Percentiles rank a stretch among this genome's conserved stretches.
These are phyloP conservation scores for Phalacrocorax brasilianus DNA, from an alignment of 2,113 vertebrate species.

Conservation along the genomic window DNA sequence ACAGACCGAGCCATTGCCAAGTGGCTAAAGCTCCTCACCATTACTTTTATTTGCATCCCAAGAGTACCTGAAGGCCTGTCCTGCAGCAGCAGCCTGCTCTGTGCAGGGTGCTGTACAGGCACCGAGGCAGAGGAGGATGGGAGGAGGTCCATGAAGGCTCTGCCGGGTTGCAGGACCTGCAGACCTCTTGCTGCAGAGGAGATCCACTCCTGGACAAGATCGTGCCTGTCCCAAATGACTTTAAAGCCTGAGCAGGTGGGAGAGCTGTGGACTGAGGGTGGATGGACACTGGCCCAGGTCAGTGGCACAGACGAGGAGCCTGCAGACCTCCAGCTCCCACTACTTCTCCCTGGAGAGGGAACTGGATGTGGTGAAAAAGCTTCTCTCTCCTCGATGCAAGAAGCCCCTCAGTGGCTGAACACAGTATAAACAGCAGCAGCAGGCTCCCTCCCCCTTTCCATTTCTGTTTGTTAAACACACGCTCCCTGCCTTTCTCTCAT, in stretches of 20 bases:
- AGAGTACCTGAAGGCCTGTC: background rate
- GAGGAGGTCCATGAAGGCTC: background rate
- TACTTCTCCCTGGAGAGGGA: background rate
- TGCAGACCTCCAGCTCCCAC: background rate
- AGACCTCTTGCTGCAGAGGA: background rate
- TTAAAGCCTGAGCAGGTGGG: background rate
- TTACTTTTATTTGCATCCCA: background rate
- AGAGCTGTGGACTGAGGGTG: background rate
- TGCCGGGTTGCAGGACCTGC: background rate
- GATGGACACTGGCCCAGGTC: background rate
- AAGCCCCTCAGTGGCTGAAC: constrained; percentile 70
- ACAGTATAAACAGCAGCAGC: constrained; percentile 68
- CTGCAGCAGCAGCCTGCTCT: background rate
- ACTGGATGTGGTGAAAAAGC: constrained; percentile 36
- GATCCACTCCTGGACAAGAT: background rate
- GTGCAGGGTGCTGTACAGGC: background rate
- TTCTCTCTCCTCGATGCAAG: constrained; percentile 51
- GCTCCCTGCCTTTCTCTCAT: constrained; percentile 56
- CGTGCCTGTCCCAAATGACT: background rate
- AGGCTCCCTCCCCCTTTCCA: constrained; percentile 66
- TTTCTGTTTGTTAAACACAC: constrained; percentile 66
- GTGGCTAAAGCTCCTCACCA: background rate
- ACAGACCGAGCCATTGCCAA: background rate
- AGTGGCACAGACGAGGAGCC: background rate
- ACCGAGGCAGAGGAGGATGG: background rate